A percentile compares a stretch with the other conserved stretches of the same genome.
Conservation (phyloP, 2,113 vertebrate genomes). For the Cryptomyrus ogoouensis region DNA sequence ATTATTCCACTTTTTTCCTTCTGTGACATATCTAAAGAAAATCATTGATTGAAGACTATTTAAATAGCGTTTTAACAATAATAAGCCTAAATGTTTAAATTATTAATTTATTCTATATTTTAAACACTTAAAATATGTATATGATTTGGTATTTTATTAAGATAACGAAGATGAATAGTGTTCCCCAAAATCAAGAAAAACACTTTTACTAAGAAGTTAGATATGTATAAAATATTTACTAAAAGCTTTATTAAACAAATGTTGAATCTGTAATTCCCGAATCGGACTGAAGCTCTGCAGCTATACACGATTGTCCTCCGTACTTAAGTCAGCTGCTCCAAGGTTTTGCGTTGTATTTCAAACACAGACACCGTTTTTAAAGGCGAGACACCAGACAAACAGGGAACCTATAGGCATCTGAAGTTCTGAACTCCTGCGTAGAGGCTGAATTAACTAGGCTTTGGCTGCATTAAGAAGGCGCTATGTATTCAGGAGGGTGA, state of each 20-base stretch:
- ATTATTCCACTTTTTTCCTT: not conserved
- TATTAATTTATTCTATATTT: not conserved
- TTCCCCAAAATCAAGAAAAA: not conserved
- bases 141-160: not conserved
- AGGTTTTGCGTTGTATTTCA: not conserved
- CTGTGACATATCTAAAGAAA: not conserved
- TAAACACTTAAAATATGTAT: not conserved
- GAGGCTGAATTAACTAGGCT: not conserved
- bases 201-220: not conserved
- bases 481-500: not conserved
- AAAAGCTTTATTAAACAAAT: too few relatives aligned
- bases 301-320: not conserved
- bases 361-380: not conserved
- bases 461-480: not conserved
- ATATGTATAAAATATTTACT: too few relatives aligned
- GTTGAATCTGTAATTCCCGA: too few relatives aligned
- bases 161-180: not conserved
- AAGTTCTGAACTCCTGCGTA: not conserved
- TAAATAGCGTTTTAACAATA: not conserved
- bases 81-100: not conserved
- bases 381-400: not conserved
- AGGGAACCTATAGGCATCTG: not conserved
- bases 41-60: not conserved
- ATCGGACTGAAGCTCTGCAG: too few relatives aligned
- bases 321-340: not conserved